Evolutionary conservation across 1,140 invertebrate genomes (phyloP), one percentile per base, ranked within the genome.

Genomic region (Uloborus diversus): DNA sequence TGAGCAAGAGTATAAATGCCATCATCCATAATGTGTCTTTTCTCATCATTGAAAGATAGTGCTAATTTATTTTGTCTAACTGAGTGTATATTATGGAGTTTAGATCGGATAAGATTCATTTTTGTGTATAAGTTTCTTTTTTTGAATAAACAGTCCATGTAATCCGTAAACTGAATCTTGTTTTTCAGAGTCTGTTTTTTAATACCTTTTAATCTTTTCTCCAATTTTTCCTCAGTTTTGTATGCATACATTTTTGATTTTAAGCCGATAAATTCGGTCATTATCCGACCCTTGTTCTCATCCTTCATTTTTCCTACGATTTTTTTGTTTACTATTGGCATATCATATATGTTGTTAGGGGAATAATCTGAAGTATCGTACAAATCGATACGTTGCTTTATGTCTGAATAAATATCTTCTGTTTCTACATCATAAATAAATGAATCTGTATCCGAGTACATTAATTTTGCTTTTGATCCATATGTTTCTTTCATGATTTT

Each of bases 261-360:
- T 32, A 80, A 32, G 1, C 78, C 65, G 1, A 70, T 32, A 32
- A 70, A 80, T n/a, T 80, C 78, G 13, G n/a, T 33, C 27, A 80
- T 80, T 25, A 65, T 65, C 11, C 51, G 37, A 13, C 51, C 65
- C 9, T 25, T 17, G 7, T 4, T 33, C 42, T 80, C 66, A 47
- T 70, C 65, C 37, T 80, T 80, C 20, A 70, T 28, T 59, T 70
- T 69, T 17, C 78, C 78, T 69, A 80, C 17, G 1, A 68, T 30
- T 37, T 80, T 69, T 32, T 80, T 69, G 27, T 80, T 80, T 2
- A 25, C 13, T 30, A 7, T 7, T 1, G 33, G 3, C 11, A 51
- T 49, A 62, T 27, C 14, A 30, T 5, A 69, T 13, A 65, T n/a
- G 25, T 80, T 25, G 42, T 69, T n/a, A 17, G 3, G n/a, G 2